These are phyloP conservation scores for Opisthocomus hoazin DNA, from an alignment of 2,113 vertebrate genomes.

Conservation along the genomic window DNA sequence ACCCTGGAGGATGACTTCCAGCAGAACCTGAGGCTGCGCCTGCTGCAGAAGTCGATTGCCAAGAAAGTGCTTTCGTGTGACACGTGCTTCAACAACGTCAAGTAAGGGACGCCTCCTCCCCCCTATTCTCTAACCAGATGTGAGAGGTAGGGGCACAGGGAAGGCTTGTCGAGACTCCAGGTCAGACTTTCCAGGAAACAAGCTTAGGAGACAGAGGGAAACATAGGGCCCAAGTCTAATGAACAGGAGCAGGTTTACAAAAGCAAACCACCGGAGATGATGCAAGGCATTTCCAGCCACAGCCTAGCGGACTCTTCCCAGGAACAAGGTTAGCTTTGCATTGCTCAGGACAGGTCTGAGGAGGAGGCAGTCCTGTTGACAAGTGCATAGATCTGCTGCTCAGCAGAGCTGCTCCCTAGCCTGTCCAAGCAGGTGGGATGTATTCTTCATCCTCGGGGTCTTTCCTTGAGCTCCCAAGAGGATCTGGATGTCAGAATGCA, in stretches of 20 bases:
- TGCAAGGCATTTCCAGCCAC: not conserved
- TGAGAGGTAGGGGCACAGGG: not conserved
- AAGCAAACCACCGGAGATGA: not conserved
- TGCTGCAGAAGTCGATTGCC: slow-evolving; percentile 78
- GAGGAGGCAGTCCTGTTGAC: not conserved
- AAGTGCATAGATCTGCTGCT: not conserved
- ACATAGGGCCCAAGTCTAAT: not conserved
- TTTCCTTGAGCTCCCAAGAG: not conserved
- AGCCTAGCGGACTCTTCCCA: not conserved
- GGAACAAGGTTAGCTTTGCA: not conserved
- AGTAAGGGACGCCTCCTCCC: slow-evolving; percentile 62
- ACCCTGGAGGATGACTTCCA: slow-evolving; percentile 92
- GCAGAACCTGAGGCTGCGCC: slow-evolving; percentile 58
- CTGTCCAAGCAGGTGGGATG: not conserved
- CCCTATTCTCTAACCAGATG: not conserved
- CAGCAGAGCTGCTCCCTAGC: not conserved
- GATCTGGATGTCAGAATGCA: not conserved
- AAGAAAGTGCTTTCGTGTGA: slow-evolving; percentile 84
- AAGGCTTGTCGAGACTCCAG: not conserved
- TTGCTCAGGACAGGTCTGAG: not conserved
- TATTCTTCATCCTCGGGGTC: not conserved
- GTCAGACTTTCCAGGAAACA: not conserved
- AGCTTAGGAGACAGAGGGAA: not conserved
- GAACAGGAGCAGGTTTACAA: not conserved
- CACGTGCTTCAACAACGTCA: slow-evolving; percentile 77